Base-by-base conservation (phyloP, 1,140 invertebrate species). In the Diploscapter pachys region DNA sequence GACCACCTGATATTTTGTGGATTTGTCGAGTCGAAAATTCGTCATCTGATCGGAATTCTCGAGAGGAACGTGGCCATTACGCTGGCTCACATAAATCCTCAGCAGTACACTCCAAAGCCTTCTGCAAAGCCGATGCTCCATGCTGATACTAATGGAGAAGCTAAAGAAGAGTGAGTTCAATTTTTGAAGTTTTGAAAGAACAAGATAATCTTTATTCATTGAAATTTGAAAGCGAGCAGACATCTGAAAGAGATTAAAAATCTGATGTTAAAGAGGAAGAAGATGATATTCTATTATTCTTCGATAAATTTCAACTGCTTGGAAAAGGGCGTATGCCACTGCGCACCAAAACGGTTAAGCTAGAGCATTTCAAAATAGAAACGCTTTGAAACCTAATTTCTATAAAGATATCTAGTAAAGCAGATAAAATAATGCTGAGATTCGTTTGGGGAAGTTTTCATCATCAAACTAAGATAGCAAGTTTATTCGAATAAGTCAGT, bases 11-110 rank as follows among this genome's bases (percentile, higher is more conserved):
- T 72, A 31, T 89, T 87, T 85, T 78, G 91, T 85, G 96, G 97
- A n/a, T 89, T 98, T 74, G 92, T 99, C 6, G 96, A 99, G 86
- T 96, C 95, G 65, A 96, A 96, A 89, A 92, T 99, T 80, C 89
- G 96, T 72, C 90, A 94, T 85, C 89, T 99, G 54, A 94, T 98
- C 81, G 91, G 91, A 87, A 93, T 91, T 74, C 87, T 99, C 80
- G 96, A 99, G 87, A 89, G 93, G n/a, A 98, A 98, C 89, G 90
- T 90, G 59, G 91, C 91, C 81, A 95, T 99, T 78, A 91, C 90
- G 49, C 87, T 98, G 78, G 94, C 94, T 4, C 96, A 98, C 86
- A 92, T 98, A 31, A 96, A 96, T 88, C 94, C 95, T 0, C 92
- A 94, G 85, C 91, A 91, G 74, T 96, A 90, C 83, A 88, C 89